Evolutionary conservation across 2,888 invertebrate genomes (phyloP).

Genomic region (Gonocerus acuteangulatus): DNA sequence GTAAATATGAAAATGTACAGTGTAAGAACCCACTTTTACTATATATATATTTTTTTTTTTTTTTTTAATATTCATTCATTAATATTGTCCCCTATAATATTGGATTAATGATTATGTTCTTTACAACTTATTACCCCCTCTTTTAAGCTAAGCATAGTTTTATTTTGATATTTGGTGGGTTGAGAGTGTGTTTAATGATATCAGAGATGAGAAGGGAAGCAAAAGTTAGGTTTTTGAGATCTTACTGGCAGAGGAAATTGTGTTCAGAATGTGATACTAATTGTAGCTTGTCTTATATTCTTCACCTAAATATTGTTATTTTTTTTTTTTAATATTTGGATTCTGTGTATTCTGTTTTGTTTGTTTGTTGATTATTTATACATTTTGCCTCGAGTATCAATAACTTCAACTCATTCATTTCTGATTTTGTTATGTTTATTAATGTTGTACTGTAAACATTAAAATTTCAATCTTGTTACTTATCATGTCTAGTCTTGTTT

Average conservation of each 20-base stretch:
- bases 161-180: too few relatives aligned
- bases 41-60: conserved; percentile 1
- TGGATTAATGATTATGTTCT: neutral
- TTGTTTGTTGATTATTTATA: too few relatives aligned
- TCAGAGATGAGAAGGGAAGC: conserved; percentile 8
- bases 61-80: neutral
- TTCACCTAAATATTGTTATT: neutral
- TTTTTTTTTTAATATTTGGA: neutral
- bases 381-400: neutral
- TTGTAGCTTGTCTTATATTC: conserved; percentile 24
- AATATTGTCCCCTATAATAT: neutral
- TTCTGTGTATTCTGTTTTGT: neutral
- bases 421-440: neutral
- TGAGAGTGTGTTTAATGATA: neutral
- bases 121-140: neutral
- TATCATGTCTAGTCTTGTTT: too few relatives aligned
- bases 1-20: conserved; percentile 6
- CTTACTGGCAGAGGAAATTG: conserved; percentile 25
- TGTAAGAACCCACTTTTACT: neutral
- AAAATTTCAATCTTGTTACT: neutral
- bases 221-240: conserved; percentile 21
- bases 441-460: neutral
- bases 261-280: conserved; percentile 38
- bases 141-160: neutral
- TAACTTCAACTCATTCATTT: conserved; percentile 1